phyloP scores from a whole-genome alignment of 2,888 invertebrate species.

The Panzeria rudis region DNA sequence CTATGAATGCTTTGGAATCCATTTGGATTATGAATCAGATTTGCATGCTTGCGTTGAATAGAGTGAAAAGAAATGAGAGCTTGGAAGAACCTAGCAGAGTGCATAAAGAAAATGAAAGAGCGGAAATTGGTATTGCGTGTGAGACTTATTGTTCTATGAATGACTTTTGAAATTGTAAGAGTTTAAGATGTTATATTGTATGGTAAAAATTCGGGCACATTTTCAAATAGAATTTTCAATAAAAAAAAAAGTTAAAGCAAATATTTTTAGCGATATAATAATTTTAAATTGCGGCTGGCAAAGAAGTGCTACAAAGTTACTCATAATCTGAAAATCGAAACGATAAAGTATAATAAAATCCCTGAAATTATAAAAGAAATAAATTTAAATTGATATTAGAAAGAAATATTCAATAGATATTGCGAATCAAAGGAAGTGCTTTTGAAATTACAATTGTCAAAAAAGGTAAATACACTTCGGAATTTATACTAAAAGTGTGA shows the following conservation, averaged over 20 bases:
- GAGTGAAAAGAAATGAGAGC: not conserved
- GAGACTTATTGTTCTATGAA: not conserved
- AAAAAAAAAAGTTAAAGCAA: not conserved
- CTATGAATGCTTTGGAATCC: not conserved
- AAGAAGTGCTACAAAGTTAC: not conserved
- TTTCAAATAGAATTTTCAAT: not conserved
- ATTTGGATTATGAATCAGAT: not conserved
- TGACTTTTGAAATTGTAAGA: not conserved
- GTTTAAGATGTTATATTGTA: not conserved
- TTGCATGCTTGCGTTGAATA: conserved; percentile 1
- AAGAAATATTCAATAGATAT: too few species aligned
- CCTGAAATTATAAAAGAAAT: too few species aligned
- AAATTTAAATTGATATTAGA: too few species aligned
- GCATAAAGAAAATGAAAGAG: not conserved
- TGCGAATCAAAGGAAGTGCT: too few species aligned
- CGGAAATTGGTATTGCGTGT: not conserved
- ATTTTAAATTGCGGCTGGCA: not conserved
- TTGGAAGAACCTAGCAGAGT: not conserved
- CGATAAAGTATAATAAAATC: too few species aligned
- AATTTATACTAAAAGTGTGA: too few species aligned
- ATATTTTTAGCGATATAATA: not conserved
- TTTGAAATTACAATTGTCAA: too few species aligned
- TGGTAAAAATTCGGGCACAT: not conserved
- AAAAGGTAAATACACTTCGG: too few species aligned
- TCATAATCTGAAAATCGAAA: too few species aligned